phyloP scores from a whole-genome alignment of 2,888 invertebrate species.

The Tachystola acroxantha region DNA sequence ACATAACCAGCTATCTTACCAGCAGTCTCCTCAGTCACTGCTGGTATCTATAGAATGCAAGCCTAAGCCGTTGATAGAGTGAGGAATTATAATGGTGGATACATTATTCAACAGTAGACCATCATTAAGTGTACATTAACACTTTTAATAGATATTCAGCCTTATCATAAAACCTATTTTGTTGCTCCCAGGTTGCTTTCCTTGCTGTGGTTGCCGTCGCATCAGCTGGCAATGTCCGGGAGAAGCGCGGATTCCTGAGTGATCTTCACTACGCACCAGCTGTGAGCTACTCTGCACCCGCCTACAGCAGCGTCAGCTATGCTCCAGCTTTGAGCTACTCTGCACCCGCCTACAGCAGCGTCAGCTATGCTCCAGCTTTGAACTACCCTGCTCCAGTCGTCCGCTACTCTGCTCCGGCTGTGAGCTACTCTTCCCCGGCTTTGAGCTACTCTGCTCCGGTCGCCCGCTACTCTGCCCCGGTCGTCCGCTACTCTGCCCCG shows the following conservation, averaged over 20 bases:
- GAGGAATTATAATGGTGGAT: too few species aligned
- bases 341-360: slow-evolving; percentile 8
- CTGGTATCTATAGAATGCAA: too few species aligned
- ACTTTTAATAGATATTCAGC: too few species aligned
- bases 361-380: neutral
- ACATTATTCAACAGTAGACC: too few species aligned
- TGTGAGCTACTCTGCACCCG: slow-evolving; percentile 8
- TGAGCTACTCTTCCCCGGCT: slow-evolving; percentile 6
- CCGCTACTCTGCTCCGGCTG: slow-evolving; percentile 5
- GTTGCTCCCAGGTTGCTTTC: slow-evolving; percentile 15
- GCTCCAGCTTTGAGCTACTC: slow-evolving; percentile 15
- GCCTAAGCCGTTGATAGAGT: too few species aligned
- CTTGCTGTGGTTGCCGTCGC: slow-evolving; percentile 26
- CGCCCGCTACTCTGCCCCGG: slow-evolving; percentile 10
- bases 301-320: slow-evolving; percentile 9
- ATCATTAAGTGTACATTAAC: too few species aligned
- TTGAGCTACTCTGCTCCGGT: slow-evolving; percentile 6
- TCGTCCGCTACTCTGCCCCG: slow-evolving; percentile 11
- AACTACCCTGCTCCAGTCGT: slow-evolving; percentile 1
- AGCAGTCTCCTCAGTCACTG: too few species aligned
- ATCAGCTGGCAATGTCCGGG: slow-evolving; percentile 28
- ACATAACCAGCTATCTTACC: too few species aligned
- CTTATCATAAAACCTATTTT: too few species aligned
- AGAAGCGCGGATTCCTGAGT: slow-evolving; percentile 36
- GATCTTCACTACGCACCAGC: slow-evolving; percentile 18